phyloP scores from a whole-genome alignment of 2,888 invertebrate genomes.

The Lymantria dispar region DNA sequence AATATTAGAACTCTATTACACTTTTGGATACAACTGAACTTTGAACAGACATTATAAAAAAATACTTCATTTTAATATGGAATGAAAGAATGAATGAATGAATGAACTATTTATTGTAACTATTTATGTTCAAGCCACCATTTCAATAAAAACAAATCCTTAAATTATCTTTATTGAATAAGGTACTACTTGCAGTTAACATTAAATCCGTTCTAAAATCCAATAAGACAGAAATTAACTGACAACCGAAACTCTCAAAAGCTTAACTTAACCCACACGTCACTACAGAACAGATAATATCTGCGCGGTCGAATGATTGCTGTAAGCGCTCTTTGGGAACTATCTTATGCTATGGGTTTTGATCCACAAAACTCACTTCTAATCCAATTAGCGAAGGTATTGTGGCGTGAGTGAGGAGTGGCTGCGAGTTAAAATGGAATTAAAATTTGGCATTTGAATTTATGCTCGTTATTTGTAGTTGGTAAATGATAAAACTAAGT shows the following conservation, averaged over 20 bases:
- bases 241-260: constrained; percentile 8
- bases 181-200: background rate
- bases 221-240: constrained; percentile 15
- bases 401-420: constrained; percentile 38
- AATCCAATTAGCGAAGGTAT: constrained; percentile 53
- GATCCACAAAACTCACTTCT: constrained; percentile 55
- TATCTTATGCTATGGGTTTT: constrained; percentile 31
- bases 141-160: too few relatives aligned
- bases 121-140: too few relatives aligned
- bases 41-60: too few relatives aligned
- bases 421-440: constrained; percentile 8
- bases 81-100: too few relatives aligned
- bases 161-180: too few relatives aligned
- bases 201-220: constrained; percentile 7
- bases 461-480: background rate
- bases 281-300: constrained; percentile 14
- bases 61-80: too few relatives aligned
- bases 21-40: too few relatives aligned
- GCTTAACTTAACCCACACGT: constrained; percentile 7
- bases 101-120: too few relatives aligned
- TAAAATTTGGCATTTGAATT: background rate
- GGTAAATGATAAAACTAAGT: background rate
- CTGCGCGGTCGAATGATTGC: constrained; percentile 25
- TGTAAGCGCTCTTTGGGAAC: constrained; percentile 30
- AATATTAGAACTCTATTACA: too few relatives aligned